Evolutionary conservation across 1,140 invertebrate species (phyloP).

Genomic region (Drosophila ficusphila): DNA sequence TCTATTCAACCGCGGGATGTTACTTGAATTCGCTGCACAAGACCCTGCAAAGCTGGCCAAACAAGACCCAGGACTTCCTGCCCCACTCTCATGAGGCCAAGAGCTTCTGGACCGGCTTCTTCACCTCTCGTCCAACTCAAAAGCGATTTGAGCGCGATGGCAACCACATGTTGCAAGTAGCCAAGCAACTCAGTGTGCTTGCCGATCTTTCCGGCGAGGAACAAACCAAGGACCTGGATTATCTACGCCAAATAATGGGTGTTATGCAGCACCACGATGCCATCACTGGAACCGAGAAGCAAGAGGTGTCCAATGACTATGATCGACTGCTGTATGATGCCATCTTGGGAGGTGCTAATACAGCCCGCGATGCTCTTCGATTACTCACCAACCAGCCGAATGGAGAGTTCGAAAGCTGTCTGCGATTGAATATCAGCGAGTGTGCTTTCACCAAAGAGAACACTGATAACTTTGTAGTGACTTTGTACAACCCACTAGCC

Average conservation of each 20-base stretch:
- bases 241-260: conserved; percentile 86
- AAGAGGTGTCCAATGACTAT: conserved; percentile 95
- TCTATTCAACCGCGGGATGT: conserved; percentile 92
- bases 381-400: conserved; percentile 85
- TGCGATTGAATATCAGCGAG: conserved; percentile 87
- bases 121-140: conserved; percentile 93
- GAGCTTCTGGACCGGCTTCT: conserved; percentile 97
- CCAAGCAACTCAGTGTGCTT: conserved; percentile 86
- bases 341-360: conserved; percentile 49
- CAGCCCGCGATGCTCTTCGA: conserved; percentile 62
- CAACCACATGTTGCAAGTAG: conserved; percentile 91
- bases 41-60: conserved; percentile 87
- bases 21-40: conserved; percentile 94
- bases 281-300: conserved; percentile 94
- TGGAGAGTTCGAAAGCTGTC: conserved; percentile 86
- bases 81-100: conserved; percentile 94
- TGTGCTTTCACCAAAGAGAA: conserved; percentile 83
- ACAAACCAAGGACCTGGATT: conserved; percentile 71
- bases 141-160: conserved; percentile 92
- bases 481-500: conserved; percentile 93
- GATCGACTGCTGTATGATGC: conserved; percentile 78
- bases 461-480: conserved; percentile 87
- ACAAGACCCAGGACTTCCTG: conserved; percentile 94
- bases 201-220: conserved; percentile 42
- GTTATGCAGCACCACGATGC: conserved; percentile 97